A percentile compares a stretch with the other conserved stretches of the same genome.
Conservation (phyloP, 2,888 invertebrate genomes). For the Monoplex corrugatus region DNA sequence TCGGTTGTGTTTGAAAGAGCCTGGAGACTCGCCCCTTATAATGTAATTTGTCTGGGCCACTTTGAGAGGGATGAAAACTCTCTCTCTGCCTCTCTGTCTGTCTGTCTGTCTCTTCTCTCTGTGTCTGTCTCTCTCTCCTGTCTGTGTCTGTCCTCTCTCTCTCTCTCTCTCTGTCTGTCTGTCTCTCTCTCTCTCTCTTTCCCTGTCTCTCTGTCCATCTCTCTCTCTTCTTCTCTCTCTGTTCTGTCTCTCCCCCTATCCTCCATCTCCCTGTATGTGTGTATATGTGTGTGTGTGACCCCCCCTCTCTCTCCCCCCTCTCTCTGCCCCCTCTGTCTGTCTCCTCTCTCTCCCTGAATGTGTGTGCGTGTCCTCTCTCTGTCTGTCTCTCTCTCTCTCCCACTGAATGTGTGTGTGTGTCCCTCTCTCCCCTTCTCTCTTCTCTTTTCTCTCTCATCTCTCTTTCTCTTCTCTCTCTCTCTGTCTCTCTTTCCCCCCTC, state of each 20-base stretch:
- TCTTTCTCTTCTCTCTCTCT: neutral
- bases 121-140: neutral
- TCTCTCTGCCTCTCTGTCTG: neutral
- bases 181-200: constrained; percentile 5
- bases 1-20: no score
- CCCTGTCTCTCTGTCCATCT: neutral
- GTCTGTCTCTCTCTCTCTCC: neutral
- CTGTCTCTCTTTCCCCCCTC: neutral
- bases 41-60: no score
- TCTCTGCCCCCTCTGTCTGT: neutral
- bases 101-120: neutral
- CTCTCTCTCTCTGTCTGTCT: constrained; percentile 16
- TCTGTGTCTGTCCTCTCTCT: neutral
- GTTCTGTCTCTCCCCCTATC: neutral
- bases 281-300: neutral
- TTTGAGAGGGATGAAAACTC: no score
- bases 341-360: neutral
- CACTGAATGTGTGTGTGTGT: neutral
- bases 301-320: constrained; percentile 16
- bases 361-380: neutral
- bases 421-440: constrained; percentile 31
- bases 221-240: constrained; percentile 24
- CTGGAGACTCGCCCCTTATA: no score
- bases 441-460: neutral
- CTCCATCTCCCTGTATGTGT: neutral